These are phyloP conservation scores for Eledona agricola DNA, from an alignment of 2,888 invertebrate species.

Conservation along the genomic window DNA sequence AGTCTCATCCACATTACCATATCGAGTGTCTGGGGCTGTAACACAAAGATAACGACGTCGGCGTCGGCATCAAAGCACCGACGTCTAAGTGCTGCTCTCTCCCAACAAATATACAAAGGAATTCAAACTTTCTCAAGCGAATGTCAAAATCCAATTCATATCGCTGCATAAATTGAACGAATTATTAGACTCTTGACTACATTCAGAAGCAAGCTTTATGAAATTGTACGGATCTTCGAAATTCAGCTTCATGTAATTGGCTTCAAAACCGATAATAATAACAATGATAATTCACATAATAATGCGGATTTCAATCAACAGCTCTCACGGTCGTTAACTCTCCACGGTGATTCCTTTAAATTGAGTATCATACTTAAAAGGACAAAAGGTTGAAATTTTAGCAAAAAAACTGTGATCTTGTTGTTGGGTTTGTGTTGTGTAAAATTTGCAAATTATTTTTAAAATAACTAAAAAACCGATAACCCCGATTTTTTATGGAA, in stretches of 20 bases:
- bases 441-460: too few relatives aligned
- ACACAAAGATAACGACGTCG: constrained; percentile 52
- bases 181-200: constrained; percentile 45
- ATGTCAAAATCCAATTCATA: constrained; percentile 52
- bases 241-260: not conserved
- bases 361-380: too few relatives aligned
- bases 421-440: too few relatives aligned
- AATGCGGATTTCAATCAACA: too few relatives aligned
- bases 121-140: constrained; percentile 53
- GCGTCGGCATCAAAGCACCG: constrained; percentile 51
- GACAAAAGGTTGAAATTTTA: too few relatives aligned
- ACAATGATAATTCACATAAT: too few relatives aligned
- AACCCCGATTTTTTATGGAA: too few relatives aligned
- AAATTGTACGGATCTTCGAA: not conserved
- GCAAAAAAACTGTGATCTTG: too few relatives aligned
- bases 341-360: too few relatives aligned
- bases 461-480: too few relatives aligned
- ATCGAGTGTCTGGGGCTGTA: constrained; percentile 48
- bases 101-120: constrained; percentile 47
- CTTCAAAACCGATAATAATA: too few relatives aligned
- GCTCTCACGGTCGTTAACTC: too few relatives aligned
- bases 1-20: constrained; percentile 44
- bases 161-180: constrained; percentile 52
- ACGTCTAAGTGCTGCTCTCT: constrained; percentile 49
- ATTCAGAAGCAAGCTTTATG: constrained; percentile 5